These are phyloP conservation scores for Drosophila atroscutellata DNA, from an alignment of 2,888 invertebrate genomes.

Conservation along the genomic window DNA sequence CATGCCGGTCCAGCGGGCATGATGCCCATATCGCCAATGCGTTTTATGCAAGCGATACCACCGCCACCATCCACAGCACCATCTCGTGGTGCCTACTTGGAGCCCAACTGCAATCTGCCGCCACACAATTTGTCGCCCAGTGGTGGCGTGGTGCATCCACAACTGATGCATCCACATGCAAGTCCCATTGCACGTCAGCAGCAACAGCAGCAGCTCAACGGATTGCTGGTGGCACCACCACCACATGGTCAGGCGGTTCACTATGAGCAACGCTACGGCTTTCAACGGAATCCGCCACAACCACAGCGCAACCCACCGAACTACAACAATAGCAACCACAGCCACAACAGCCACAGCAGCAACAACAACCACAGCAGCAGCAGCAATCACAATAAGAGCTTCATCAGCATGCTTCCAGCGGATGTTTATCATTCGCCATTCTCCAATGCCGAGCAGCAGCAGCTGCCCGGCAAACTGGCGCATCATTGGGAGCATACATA, in stretches of 20 bases:
- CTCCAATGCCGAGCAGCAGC: conserved; percentile 28
- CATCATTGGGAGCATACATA: conserved; percentile 63
- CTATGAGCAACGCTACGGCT: conserved; percentile 63
- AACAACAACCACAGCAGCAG: conserved; percentile 22
- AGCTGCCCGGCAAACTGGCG: conserved; percentile 25
- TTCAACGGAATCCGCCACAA: conserved; percentile 47
- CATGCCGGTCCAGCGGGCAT: conserved; percentile 28
- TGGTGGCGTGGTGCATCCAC: conserved; percentile 40
- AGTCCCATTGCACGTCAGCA: conserved; percentile 63
- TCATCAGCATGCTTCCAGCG: conserved; percentile 53
- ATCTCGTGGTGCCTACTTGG: conserved; percentile 50
- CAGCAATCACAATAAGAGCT: conserved; percentile 58
- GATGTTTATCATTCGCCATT: conserved; percentile 64
- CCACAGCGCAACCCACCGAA: conserved; percentile 78
- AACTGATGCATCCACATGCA: conserved; percentile 55
- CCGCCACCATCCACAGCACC: conserved; percentile 10
- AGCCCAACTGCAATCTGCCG: conserved; percentile 50
- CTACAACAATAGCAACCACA: conserved; percentile 49
- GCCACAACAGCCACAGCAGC: conserved; percentile 32
- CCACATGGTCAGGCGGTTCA: conserved; percentile 27
- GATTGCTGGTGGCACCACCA: conserved; percentile 49
- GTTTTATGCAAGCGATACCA: conserved; percentile 48
- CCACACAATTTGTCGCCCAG: conserved; percentile 51
- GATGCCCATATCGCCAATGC: conserved; percentile 71
- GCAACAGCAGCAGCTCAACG: conserved; percentile 55